phyloP scores from a whole-genome alignment of 2,113 vertebrate species.

The Puffinus mauretanicus region DNA sequence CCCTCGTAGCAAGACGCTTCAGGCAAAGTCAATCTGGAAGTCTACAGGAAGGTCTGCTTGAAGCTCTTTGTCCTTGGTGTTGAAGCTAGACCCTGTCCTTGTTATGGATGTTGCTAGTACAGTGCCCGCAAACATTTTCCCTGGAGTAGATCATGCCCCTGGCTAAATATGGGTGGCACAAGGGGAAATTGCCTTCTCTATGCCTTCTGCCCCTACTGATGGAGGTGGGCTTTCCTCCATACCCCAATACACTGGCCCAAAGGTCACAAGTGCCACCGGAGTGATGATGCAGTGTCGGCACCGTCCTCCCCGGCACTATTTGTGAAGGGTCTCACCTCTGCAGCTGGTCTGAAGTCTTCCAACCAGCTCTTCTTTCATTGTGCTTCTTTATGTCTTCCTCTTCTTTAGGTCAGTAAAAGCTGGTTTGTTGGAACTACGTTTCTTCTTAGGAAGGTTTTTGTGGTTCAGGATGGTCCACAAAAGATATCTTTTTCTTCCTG shows the following conservation, averaged over 20 bases:
- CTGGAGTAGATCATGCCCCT: not conserved
- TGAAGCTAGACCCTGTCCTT: not conserved
- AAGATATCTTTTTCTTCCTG: not conserved
- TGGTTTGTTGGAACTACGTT: not conserved
- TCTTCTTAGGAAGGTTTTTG: not conserved
- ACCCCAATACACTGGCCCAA: not conserved
- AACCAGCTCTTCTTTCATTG: not conserved
- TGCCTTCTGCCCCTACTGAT: not conserved
- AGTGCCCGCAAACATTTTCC: not conserved
- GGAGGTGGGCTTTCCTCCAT: not conserved
- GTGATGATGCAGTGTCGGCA: not conserved
- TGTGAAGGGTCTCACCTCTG: not conserved
- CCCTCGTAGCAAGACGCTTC: not conserved
- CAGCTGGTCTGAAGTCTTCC: not conserved
- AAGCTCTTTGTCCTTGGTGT: not conserved
- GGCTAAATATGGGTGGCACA: fast-evolving
- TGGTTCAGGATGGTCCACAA: not conserved
- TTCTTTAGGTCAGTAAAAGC: not conserved
- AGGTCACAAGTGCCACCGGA: not conserved
- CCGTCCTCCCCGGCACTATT: not conserved
- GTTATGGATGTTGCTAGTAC: not conserved
- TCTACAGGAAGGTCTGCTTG: not conserved
- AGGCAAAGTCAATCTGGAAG: not conserved
- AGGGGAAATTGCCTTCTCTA: not conserved
- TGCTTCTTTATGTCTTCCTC: not conserved